phyloP scores from a whole-genome alignment of 2,113 vertebrate species.

The Ochotona princeps region DNA sequence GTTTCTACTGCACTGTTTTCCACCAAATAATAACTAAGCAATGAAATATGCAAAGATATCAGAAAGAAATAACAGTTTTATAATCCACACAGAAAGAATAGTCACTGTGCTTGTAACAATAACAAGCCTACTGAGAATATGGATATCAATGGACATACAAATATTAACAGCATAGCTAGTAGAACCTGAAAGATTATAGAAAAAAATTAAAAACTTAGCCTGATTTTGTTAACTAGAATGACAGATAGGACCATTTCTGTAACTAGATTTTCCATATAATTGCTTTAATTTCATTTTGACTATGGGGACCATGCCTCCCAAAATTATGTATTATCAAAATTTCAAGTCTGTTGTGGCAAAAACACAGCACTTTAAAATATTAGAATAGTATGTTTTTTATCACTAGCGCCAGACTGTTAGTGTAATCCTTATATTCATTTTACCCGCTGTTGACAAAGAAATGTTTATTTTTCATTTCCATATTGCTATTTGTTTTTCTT shows the following conservation, averaged over 20 bases:
- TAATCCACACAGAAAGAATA: background rate
- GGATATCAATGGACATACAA: background rate
- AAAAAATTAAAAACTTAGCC: background rate
- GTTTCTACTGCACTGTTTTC: conserved; percentile 4
- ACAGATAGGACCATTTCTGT: background rate
- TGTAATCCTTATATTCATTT: background rate
- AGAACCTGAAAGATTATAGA: background rate
- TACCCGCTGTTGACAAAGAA: background rate
- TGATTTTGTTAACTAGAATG: conserved; percentile 46
- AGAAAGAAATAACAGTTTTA: conserved; percentile 16
- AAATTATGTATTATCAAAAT: background rate
- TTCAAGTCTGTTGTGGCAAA: background rate
- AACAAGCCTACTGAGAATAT: background rate
- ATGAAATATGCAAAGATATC: conserved; percentile 9
- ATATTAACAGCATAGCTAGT: background rate
- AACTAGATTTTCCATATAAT: background rate
- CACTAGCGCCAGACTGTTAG: background rate
- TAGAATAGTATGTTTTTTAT: background rate
- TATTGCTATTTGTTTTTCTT: background rate
- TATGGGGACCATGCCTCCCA: background rate
- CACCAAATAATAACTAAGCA: background rate
- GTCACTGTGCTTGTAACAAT: background rate
- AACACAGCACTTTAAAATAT: background rate
- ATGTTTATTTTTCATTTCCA: conserved; percentile 12
- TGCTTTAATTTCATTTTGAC: conserved; percentile 11